Base-by-base conservation (phyloP, 2,113 vertebrate species). In the Calyptommatus sinebrachiatus region DNA sequence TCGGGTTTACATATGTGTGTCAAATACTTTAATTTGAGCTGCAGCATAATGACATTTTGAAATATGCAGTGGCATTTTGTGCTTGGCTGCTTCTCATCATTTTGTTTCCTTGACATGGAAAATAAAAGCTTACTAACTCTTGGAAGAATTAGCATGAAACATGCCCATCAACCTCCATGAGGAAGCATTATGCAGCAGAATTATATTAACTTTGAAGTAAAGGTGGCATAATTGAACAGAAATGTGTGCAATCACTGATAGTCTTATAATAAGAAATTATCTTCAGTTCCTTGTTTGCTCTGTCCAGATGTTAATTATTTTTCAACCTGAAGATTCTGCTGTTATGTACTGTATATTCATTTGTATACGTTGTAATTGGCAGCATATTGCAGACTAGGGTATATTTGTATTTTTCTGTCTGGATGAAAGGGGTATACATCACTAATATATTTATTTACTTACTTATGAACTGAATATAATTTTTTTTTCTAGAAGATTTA, bases 131-230 rank as follows among this genome's bases (percentile, higher is more conserved):
- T 90, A 81, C 83, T 72, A 80, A 87, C 73, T 86, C 76, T 62
- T 83, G 89, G 79, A 89, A 86, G 87, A 91, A 94, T 95, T 90
- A 88, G 84, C 85, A 85, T 91, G 90, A 93, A 93, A 85, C 77
- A 29, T 65, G 80, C 87, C 89, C 88, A 92, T 94, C 91, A 87
- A 31, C 93, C 91, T 93, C 90, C 82, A 66, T 83, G 83, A 88
- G 89, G 87, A 87, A 87, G 83, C 80, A 76, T 88, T 82, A 74
- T 83, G 63, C 72, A 77, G 68, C 69, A 78, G 85, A 53, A 69
- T 86, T 88, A 89, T 86, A 88, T 90, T 83, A 88, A 88, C 81
- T 83, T 21, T 68, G 85, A 90, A 80, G 88, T 79, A 77, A 85
- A 81, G 71, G 35, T 2, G 20, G 78, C 9, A 22, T 85, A 88